Evolutionary conservation across 2,888 invertebrate species (phyloP), one percentile per base, ranked within the genome.

Genomic region (Suillia variegata): DNA sequence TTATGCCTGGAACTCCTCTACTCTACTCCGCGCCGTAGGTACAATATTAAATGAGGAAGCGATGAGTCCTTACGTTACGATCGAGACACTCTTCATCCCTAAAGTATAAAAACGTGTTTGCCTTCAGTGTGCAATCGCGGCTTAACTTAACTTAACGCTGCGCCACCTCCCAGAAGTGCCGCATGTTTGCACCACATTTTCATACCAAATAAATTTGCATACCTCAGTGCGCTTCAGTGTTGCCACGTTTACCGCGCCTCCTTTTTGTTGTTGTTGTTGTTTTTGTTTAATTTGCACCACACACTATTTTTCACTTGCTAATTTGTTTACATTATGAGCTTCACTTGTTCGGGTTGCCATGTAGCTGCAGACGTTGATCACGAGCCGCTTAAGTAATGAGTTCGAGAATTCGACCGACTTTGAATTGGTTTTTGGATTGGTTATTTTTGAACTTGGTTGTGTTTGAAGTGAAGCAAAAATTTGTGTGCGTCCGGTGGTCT

Each of bases 61-160:
- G n/a, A 31, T 31, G 31, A 31, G 31, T 31, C 12, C 57, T 51
- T n/a, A 18, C 24, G n/a, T n/a, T n/a, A n/a, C n/a, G n/a, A n/a
- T n/a, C n/a, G n/a, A n/a, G n/a, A n/a, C n/a, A n/a, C n/a, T 58
- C 55, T 53, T 49, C 49, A 56, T 56, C 67, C 68, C 74, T 78
- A 81, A 81, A 81, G 80, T 80, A 81, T 75, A 78, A 80, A 81
- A 82, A 78, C 80, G 75, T 81, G 81, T 80, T 80, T 75, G 77
- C 77, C 76, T 79, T 80, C 80, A 80, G 73, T 68, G 68, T 67
- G 72, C 76, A 76, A 77, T 77, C 77, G 77, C 74, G 70, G 71
- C 77, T 74, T 73, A 72, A 71, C 67, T 73, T 70, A n/a, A 68
- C 66, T 71, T 65, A 68, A 70, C 68, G 67, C 71, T 69, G 70